Percentiles rank a stretch among this genome's conserved stretches.
phyloP scores from a whole-genome alignment of 2,888 invertebrate genomes.

The Atrina japonica region DNA sequence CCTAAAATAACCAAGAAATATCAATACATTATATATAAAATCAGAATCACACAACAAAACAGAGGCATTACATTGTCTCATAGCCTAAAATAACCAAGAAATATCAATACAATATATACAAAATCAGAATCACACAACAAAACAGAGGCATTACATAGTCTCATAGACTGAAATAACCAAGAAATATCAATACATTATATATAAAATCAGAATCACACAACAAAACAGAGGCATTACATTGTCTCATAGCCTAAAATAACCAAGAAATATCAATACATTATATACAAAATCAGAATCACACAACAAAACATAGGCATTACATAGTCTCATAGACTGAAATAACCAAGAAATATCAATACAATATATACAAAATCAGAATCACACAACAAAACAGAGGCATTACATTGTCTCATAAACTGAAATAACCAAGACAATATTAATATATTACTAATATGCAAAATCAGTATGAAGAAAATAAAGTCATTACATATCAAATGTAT shows the following conservation, averaged over 20 bases:
- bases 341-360: too few species aligned
- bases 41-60: background rate
- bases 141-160: constrained; percentile 92
- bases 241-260: constrained; percentile 91
- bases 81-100: constrained; percentile 84
- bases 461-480: background rate
- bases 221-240: constrained; percentile 89
- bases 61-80: constrained; percentile 96
- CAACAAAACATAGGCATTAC: constrained; percentile 86
- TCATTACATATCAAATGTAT: too few species aligned
- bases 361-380: background rate
- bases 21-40: background rate
- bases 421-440: background rate
- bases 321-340: constrained; percentile 94
- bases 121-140: background rate
- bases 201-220: background rate
- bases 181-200: too few species aligned
- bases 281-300: background rate
- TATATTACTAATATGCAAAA: background rate
- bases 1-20: constrained; percentile 83
- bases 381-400: constrained; percentile 83
- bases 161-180: constrained; percentile 88
- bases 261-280: too few species aligned
- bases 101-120: background rate
- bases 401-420: constrained; percentile 97